phyloP scores from a whole-genome alignment of 2,113 vertebrate genomes.

The Egretta garzetta region DNA sequence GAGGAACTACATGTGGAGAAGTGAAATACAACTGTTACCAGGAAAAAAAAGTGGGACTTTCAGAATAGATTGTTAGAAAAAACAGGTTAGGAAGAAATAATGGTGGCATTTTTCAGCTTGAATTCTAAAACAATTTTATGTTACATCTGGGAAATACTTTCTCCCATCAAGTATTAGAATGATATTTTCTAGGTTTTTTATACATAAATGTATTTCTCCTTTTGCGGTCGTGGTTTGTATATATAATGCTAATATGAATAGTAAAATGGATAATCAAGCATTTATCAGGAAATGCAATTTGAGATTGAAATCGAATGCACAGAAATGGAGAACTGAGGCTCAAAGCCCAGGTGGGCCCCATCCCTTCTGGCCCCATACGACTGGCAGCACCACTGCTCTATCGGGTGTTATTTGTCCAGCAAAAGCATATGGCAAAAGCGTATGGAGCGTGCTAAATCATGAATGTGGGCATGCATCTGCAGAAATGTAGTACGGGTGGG shows the following conservation, averaged over 20 bases:
- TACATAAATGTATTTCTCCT: not conserved
- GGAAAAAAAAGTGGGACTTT: not conserved
- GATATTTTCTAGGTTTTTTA: not conserved
- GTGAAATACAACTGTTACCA: not conserved
- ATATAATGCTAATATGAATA: not conserved
- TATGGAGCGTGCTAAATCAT: not conserved
- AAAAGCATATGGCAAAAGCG: not conserved
- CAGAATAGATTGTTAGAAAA: not conserved
- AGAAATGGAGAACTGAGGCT: not conserved
- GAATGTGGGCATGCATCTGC: not conserved
- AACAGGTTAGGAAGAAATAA: not conserved
- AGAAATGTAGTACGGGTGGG: rapidly evolving
- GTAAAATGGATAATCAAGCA: not conserved
- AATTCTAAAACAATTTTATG: not conserved
- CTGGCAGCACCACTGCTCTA: not conserved
- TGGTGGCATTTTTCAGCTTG: not conserved
- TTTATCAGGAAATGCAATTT: not conserved
- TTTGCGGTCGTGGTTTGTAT: not conserved
- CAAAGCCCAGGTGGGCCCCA: not conserved
- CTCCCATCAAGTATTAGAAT: not conserved
- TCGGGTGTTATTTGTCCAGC: not conserved
- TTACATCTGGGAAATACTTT: not conserved
- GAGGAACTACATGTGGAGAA: not conserved
- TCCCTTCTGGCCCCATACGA: not conserved
- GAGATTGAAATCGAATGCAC: not conserved